Percentiles rank a stretch among this genome's conserved stretches.
phyloP scores from a whole-genome alignment of 2,888 invertebrate genomes.

The Polymixis lichenea region DNA sequence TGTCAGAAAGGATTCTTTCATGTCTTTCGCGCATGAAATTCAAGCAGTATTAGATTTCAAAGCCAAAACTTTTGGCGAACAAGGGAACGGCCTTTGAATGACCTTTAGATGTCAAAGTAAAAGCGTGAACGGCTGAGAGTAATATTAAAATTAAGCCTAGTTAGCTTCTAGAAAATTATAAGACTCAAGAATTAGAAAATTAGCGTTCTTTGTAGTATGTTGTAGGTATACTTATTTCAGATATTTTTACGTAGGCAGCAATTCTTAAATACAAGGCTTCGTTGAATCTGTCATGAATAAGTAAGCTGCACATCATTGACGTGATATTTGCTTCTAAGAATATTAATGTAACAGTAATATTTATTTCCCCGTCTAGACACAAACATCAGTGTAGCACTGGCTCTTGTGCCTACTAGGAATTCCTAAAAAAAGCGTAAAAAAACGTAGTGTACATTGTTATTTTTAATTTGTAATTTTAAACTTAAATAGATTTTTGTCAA shows the following conservation, averaged over 20 bases:
- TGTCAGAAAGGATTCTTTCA: conserved; percentile 15
- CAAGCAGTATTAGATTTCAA: conserved; percentile 23
- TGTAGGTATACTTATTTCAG: not conserved
- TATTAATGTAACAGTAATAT: not conserved
- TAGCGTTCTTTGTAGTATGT: not conserved
- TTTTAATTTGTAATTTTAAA: too few relatives aligned
- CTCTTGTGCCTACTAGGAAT: too few relatives aligned
- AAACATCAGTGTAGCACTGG: too few relatives aligned
- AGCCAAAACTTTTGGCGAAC: conserved; percentile 11
- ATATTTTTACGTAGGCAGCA: not conserved
- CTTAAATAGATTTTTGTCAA: too few relatives aligned
- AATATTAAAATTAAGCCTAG: conserved; percentile 1
- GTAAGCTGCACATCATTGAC: too few relatives aligned
- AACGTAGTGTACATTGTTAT: too few relatives aligned
- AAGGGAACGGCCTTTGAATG: not conserved
- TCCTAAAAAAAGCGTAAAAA: too few relatives aligned
- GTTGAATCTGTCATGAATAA: not conserved
- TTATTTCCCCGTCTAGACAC: too few relatives aligned
- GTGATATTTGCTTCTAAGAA: not conserved
- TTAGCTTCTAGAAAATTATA: not conserved
- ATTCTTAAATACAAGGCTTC: not conserved
- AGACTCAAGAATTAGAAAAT: not conserved
- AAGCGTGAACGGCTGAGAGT: not conserved
- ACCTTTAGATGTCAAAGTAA: not conserved
- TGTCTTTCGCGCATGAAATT: conserved; percentile 8